Evolutionary conservation across 1,140 invertebrate genomes (phyloP).

Genomic region (Triops longicaudatus): DNA sequence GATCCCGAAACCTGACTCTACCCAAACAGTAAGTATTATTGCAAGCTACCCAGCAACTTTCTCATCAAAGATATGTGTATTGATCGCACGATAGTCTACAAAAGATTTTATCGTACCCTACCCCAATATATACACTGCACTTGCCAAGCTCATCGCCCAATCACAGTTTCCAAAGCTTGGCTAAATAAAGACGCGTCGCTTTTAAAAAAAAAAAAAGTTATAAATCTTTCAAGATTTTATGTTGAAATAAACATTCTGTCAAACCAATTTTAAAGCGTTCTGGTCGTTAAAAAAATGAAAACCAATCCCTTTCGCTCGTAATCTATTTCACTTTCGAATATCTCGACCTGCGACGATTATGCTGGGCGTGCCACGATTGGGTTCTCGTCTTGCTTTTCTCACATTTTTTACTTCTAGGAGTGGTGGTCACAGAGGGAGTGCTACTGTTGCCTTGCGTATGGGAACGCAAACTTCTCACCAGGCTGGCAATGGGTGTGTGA

Average conservation of each 20-base stretch:
- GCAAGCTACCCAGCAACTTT: neutral
- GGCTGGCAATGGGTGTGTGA: constrained; percentile 5
- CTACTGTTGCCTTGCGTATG: neutral
- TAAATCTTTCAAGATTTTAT: neutral
- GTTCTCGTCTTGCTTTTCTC: neutral
- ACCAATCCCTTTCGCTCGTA: neutral
- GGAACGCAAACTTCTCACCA: constrained; percentile 25
- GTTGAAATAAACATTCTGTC: neutral
- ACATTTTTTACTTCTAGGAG: constrained; percentile 16
- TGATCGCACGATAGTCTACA: constrained; percentile 4
- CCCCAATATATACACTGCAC: neutral
- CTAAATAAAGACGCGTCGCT: neutral
- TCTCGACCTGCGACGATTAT: neutral
- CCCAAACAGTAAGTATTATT: neutral
- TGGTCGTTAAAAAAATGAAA: neutral
- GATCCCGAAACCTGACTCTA: neutral
- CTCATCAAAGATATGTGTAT: constrained; percentile 10
- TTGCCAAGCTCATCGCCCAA: neutral
- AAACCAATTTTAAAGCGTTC: neutral
- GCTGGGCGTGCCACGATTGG: neutral
- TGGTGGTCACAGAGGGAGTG: neutral
- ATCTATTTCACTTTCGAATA: neutral
- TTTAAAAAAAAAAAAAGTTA: neutral
- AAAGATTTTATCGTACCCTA: neutral
- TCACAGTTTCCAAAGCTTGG: neutral